Evolutionary conservation across 2,888 invertebrate species (phyloP).

Genomic region (Villa cingulata): DNA sequence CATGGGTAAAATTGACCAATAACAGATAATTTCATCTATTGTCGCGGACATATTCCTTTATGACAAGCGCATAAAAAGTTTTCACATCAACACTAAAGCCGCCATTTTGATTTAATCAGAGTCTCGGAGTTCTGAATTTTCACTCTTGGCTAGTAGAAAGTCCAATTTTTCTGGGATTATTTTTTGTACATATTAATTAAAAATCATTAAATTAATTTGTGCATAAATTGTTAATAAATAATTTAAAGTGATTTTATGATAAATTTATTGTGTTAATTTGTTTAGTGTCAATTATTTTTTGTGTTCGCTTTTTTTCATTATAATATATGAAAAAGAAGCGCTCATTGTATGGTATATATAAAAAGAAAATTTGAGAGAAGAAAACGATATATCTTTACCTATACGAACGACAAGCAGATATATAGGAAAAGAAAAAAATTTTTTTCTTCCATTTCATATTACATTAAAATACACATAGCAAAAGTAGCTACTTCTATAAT

Average conservation of each 20-base stretch:
- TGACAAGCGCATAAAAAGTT: constrained; percentile 90
- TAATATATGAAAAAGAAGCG: constrained; percentile 2
- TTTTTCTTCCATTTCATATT: neutral
- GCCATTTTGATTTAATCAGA: constrained; percentile 79
- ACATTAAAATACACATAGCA: too few relatives aligned
- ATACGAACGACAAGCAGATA: neutral
- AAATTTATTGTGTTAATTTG: constrained; percentile 1
- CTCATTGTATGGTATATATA: constrained; percentile 10
- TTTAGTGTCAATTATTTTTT: constrained; percentile 12
- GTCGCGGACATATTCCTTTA: constrained; percentile 50
- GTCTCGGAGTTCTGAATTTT: constrained; percentile 38
- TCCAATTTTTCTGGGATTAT: constrained; percentile 7
- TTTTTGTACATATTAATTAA: constrained; percentile 1
- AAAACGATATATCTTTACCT: neutral
- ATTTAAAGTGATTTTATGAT: constrained; percentile 4
- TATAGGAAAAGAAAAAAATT: neutral
- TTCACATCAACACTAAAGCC: constrained; percentile 65
- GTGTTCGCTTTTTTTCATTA: constrained; percentile 9
- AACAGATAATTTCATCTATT: constrained; percentile 34
- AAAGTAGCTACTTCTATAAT: too few relatives aligned
- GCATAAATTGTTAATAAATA: constrained; percentile 8
- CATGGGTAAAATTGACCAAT: constrained; percentile 34
- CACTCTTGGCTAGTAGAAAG: constrained; percentile 8
- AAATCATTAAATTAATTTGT: constrained; percentile 7
- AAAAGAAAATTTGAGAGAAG: neutral